These are phyloP conservation scores for Laupala kohalensis DNA, from an alignment of 1,140 invertebrate species.

Conservation along the genomic window DNA sequence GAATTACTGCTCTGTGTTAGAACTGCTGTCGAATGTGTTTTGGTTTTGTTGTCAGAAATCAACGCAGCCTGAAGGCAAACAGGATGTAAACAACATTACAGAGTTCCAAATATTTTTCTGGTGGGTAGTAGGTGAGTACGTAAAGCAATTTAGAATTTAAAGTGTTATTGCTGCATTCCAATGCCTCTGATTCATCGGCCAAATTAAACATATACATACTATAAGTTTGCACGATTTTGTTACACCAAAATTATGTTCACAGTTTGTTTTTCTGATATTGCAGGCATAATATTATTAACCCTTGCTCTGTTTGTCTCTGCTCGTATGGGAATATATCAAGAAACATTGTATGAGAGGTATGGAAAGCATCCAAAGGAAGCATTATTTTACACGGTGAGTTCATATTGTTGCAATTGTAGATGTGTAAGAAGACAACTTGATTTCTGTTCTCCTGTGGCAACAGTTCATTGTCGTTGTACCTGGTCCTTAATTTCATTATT, in stretches of 20 bases:
- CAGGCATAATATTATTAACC: conserved; percentile 71
- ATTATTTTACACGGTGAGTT: conserved; percentile 71
- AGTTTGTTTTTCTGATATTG: conserved; percentile 5
- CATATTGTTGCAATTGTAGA: not conserved
- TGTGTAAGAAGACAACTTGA: too few relatives aligned
- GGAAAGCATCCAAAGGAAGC: conserved; percentile 94
- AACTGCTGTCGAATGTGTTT: too few relatives aligned
- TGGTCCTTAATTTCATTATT: too few relatives aligned
- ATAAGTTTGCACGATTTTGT: not conserved
- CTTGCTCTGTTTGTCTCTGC: conserved; percentile 86
- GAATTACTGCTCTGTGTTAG: too few relatives aligned
- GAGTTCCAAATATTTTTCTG: conserved; percentile 54
- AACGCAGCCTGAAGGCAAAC: conserved; percentile 3
- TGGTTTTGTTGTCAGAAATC: conserved; percentile 7
- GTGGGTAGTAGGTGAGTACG: conserved; percentile 53
- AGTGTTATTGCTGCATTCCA: too few relatives aligned
- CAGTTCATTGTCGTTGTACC: too few relatives aligned
- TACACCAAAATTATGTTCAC: not conserved
- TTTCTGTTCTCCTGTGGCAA: too few relatives aligned
- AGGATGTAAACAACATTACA: conserved; percentile 21
- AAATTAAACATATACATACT: too few relatives aligned
- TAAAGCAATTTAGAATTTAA: too few relatives aligned
- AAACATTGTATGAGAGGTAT: conserved; percentile 68
- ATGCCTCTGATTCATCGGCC: too few relatives aligned
- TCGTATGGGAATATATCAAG: conserved; percentile 93